Base-by-base conservation (phyloP, 2,797 vertebrate species). In the Siniperca scherzeri region DNA sequence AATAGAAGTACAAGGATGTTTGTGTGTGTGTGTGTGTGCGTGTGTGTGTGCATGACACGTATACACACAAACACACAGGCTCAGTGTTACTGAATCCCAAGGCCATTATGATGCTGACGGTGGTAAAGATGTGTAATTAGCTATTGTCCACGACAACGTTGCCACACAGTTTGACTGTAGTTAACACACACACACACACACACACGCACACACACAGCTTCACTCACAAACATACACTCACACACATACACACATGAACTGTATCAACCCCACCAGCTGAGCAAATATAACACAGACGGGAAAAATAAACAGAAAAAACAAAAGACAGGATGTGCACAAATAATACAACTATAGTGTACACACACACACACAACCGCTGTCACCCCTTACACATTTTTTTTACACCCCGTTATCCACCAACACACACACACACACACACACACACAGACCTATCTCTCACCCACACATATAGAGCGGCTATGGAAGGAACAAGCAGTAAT, bases 401-500 rank as follows among this genome's bases (percentile, higher is more conserved):
- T 19, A 57, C 77, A 52, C 53, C 42, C 52, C 25, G n/a, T 13
- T 30, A 61, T 73, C 42, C 36, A 53, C 22, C 22, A 40, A 61
- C 44, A 61, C 40, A 68, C 67, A 68, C 10, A n/a, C 84, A 67
- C 88, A 75, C 92, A 89, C 90, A 85, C 78, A 77, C 67, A 50
- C 42, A 70, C 30, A 68, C 11, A n/a, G 30, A 76, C 38, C 55
- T 14, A 40, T 46, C 61, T 80, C 64, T 70, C 86, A 68, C 87
- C 78, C 92, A 89, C 91, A 85, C 78, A 76, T 21, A 66, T 40
- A 50, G 80, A 87, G 71, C 79, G n/a, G 81, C 81, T 40, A 74
- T 83, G 85, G 85, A 86, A 72, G 79, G 88, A 91, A 93, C 91
- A 91, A 91, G 88, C 91, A 74, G 87, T 93, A 93, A 94, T 94